Conservation (phyloP, 2,113 vertebrate species). For the Recurvirostra avosetta region DNA sequence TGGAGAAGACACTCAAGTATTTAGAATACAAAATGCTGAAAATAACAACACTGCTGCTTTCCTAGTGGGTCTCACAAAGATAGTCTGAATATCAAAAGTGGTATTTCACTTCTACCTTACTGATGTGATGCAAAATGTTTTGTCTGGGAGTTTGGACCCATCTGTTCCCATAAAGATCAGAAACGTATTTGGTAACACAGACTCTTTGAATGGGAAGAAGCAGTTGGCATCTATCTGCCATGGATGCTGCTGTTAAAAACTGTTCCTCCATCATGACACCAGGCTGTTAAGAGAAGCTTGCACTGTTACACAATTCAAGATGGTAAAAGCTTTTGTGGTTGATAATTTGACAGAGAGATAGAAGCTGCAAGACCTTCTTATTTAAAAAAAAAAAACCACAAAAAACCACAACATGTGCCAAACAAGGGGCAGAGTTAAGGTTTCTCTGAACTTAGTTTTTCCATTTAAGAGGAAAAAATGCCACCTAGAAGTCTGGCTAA, state of each 20-base stretch:
- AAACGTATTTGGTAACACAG: background rate
- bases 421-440: background rate
- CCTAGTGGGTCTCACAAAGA: background rate
- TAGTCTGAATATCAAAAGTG: background rate
- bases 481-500: background rate
- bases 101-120: background rate
- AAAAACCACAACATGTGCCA: background rate
- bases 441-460: background rate
- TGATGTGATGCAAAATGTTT: conserved; percentile 20
- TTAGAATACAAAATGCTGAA: background rate
- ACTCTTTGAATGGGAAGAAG: conserved; percentile 18
- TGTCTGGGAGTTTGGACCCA: conserved; percentile 4
- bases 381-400: too few relatives aligned
- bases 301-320: background rate
- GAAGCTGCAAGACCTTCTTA: background rate
- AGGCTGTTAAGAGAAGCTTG: background rate
- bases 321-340: background rate
- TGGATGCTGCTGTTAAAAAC: background rate
- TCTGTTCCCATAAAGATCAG: conserved; percentile 21
- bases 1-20: background rate
- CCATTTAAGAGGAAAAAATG: background rate
- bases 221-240: conserved; percentile 9
- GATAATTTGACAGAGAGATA: background rate
- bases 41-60: background rate
- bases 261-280: background rate